phyloP scores from a whole-genome alignment of 2,888 invertebrate genomes.

The Cremastinae sp. region DNA sequence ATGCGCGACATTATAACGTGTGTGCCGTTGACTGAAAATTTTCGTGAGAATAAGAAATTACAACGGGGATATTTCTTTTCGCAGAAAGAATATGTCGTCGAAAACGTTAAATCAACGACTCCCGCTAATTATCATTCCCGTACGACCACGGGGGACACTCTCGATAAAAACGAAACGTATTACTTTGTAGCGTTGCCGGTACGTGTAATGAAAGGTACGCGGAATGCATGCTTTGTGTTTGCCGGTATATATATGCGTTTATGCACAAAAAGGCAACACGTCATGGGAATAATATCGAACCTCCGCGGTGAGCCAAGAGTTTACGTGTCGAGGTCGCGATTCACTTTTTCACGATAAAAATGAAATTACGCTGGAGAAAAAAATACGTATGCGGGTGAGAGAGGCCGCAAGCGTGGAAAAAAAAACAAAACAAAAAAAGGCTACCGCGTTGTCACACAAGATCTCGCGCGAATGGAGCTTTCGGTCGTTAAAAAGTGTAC shows the following conservation, averaged over 20 bases:
- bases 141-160: conserved; percentile 26
- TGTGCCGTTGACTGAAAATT: no score
- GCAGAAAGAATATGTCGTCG: conserved; percentile 20
- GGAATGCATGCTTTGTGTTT: conserved; percentile 10
- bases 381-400: conserved; percentile 13
- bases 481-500: conserved; percentile 44
- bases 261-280: conserved; percentile 21
- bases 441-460: conserved; percentile 47
- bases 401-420: background rate
- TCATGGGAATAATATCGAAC: conserved; percentile 52
- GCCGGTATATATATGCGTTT: conserved; percentile 8
- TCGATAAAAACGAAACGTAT: conserved; percentile 27
- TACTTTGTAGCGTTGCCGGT: conserved; percentile 14
- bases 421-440: conserved; percentile 1
- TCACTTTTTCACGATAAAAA: conserved; percentile 32
- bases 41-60: background rate
- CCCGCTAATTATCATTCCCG: conserved; percentile 60
- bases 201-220: background rate
- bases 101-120: conserved; percentile 58
- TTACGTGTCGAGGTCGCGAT: conserved; percentile 37
- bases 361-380: background rate
- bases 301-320: conserved; percentile 26
- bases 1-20: no score
- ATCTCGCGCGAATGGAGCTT: conserved; percentile 55
- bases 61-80: background rate